Conservation (phyloP, 1,140 invertebrate genomes). For the Lanistes nyassanus region DNA sequence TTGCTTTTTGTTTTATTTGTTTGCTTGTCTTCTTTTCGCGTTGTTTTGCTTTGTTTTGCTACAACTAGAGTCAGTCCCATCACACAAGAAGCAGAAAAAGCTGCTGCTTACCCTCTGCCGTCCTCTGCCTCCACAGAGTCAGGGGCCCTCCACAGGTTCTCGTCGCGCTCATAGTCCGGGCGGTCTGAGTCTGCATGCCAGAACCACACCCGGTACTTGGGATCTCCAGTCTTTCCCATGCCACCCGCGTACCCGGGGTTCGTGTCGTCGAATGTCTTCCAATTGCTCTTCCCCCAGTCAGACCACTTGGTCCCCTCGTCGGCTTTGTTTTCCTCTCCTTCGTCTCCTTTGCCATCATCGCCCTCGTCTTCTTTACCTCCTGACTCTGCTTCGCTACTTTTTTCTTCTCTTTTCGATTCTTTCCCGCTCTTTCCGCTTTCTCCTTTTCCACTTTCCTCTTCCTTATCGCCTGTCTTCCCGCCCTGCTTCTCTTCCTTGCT, state of each 20-base stretch:
- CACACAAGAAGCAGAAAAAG: not conserved
- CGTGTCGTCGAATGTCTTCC: slow-evolving; percentile 19
- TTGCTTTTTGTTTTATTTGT: too few species aligned
- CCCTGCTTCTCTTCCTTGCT: not conserved
- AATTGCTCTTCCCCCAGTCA: not conserved
- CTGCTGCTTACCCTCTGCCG: slow-evolving; percentile 14
- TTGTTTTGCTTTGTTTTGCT: too few species aligned
- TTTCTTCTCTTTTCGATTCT: not conserved
- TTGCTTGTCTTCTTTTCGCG: too few species aligned
- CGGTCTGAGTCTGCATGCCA: slow-evolving; percentile 33
- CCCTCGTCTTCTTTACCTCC: not conserved
- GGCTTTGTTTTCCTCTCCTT: not conserved
- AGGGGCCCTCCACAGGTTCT: slow-evolving; percentile 22
- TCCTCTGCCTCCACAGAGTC: slow-evolving; percentile 14
- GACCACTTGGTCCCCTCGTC: not conserved
- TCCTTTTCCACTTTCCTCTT: not conserved
- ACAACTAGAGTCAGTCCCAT: too few species aligned
- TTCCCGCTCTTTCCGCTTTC: not conserved
- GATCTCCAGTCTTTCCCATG: not conserved
- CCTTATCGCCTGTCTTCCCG: not conserved
- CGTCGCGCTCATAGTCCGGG: not conserved
- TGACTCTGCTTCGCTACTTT: not conserved
- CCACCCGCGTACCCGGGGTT: slow-evolving; percentile 2
- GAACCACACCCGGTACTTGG: slow-evolving; percentile 24
- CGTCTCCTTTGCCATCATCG: not conserved